These are phyloP conservation scores for Machimus atricapillus DNA, from an alignment of 2,888 invertebrate species.

Conservation along the genomic window DNA sequence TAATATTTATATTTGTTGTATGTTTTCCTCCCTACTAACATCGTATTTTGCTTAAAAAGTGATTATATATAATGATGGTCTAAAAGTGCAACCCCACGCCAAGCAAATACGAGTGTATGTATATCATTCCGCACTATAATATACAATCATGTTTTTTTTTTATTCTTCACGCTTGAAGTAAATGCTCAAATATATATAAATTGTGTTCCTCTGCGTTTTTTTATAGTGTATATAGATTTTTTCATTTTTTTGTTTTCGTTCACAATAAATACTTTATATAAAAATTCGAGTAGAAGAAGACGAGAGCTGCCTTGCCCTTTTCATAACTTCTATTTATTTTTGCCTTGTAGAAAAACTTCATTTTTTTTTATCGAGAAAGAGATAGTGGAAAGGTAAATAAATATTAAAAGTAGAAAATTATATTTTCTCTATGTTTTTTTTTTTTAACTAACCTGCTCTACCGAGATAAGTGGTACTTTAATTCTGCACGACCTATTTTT, in stretches of 20 bases:
- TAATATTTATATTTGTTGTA: background rate
- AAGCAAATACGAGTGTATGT: background rate
- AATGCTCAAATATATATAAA: slow-evolving; percentile 2
- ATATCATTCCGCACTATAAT: background rate
- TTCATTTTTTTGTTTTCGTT: background rate
- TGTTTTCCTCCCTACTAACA: background rate
- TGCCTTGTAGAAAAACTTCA: slow-evolving; percentile 1
- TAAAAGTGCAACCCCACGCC: slow-evolving; percentile 17
- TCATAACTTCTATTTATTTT: background rate
- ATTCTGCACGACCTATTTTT: slow-evolving; percentile 10
- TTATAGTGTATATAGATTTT: slow-evolving; percentile 20
- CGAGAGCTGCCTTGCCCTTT: slow-evolving; percentile 14
- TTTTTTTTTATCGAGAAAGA: slow-evolving; percentile 20
- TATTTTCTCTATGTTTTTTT: slow-evolving; percentile 1
- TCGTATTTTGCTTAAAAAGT: slow-evolving; percentile 15
- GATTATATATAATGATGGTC: slow-evolving; percentile 8
- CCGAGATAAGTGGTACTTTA: slow-evolving; percentile 4
- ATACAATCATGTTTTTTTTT: background rate
- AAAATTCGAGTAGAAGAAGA: slow-evolving; percentile 39
- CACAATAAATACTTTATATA: slow-evolving; percentile 22
- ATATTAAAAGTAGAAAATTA: slow-evolving; percentile 24
- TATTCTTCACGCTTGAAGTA: background rate
- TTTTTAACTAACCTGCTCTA: slow-evolving; percentile 16
- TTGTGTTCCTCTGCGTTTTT: background rate
- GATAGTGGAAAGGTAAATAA: slow-evolving; percentile 15